Evolutionary conservation across 2,888 invertebrate species (phyloP).

Genomic region (Epistrophe grossulariae): DNA sequence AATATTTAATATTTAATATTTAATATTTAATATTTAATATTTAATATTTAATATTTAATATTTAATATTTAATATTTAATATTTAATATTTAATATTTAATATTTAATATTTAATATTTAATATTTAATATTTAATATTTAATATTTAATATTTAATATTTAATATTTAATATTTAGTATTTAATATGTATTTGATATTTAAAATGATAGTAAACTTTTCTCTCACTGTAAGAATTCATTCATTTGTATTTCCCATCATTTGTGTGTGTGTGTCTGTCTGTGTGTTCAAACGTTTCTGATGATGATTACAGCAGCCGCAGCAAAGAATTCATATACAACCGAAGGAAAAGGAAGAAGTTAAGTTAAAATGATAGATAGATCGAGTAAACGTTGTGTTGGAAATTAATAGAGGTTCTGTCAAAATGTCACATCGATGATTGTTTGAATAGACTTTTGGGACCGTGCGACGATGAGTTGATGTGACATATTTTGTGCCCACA

Average conservation of each 20-base stretch:
- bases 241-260: neutral
- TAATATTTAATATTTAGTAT: conserved; percentile 14
- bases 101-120: conserved; percentile 2
- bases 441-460: conserved; percentile 70
- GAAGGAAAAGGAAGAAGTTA: conserved; percentile 43
- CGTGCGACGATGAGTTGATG: conserved; percentile 58
- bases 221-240: neutral
- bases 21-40: conserved; percentile 7
- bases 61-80: neutral
- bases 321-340: neutral
- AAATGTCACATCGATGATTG: conserved; percentile 75
- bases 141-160: conserved; percentile 14
- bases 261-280: neutral
- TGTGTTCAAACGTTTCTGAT: conserved; percentile 37
- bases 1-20: conserved; percentile 7
- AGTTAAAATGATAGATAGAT: conserved; percentile 72
- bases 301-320: conserved; percentile 29
- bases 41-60: conserved; percentile 9
- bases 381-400: conserved; percentile 53
- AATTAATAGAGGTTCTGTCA: conserved; percentile 73
- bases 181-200: no score
- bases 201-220: neutral
- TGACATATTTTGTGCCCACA: conserved; percentile 68
- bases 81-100: conserved; percentile 1
- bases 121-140: conserved; percentile 9